These are phyloP conservation scores for Neogobius melanostomus DNA, from an alignment of 2,113 vertebrate genomes.

Conservation along the genomic window DNA sequence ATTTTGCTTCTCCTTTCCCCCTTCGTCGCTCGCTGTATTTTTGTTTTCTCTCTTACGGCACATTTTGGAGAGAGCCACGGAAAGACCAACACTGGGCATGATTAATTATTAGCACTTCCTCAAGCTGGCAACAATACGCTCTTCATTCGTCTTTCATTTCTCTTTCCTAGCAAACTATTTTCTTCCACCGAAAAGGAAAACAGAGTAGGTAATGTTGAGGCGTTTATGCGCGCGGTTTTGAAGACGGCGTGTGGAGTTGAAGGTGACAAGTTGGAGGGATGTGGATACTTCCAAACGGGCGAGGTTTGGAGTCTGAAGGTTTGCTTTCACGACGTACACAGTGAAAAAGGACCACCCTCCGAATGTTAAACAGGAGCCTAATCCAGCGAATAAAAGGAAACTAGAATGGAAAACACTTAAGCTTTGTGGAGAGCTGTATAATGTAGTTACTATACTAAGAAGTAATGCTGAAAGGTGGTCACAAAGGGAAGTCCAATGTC, in stretches of 20 bases:
- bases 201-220: slow-evolving; percentile 67
- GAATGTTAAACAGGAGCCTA: slow-evolving; percentile 3
- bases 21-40: slow-evolving; percentile 59
- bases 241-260: slow-evolving; percentile 51
- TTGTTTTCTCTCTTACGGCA: slow-evolving; percentile 73
- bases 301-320: slow-evolving; percentile 42
- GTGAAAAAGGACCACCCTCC: slow-evolving; percentile 43
- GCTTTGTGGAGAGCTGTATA: background rate
- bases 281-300: slow-evolving; percentile 53
- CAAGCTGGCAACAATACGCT: slow-evolving; percentile 54
- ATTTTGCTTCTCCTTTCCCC: slow-evolving; percentile 54
- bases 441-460: background rate
- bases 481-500: background rate
- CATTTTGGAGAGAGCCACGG: slow-evolving; percentile 73
- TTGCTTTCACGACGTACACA: slow-evolving; percentile 38
- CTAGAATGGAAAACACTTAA: background rate
- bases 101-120: slow-evolving; percentile 72
- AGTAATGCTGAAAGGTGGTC: background rate
- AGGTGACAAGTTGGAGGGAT: slow-evolving; percentile 60
- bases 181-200: slow-evolving; percentile 62
- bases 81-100: slow-evolving; percentile 75
- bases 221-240: slow-evolving; percentile 55
- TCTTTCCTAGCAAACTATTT: slow-evolving; percentile 65
- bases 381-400: background rate
- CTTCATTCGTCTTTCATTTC: slow-evolving; percentile 64